These are phyloP conservation scores for Macrostomum lignano DNA, from an alignment of 1,140 invertebrate species.

Conservation along the genomic window DNA sequence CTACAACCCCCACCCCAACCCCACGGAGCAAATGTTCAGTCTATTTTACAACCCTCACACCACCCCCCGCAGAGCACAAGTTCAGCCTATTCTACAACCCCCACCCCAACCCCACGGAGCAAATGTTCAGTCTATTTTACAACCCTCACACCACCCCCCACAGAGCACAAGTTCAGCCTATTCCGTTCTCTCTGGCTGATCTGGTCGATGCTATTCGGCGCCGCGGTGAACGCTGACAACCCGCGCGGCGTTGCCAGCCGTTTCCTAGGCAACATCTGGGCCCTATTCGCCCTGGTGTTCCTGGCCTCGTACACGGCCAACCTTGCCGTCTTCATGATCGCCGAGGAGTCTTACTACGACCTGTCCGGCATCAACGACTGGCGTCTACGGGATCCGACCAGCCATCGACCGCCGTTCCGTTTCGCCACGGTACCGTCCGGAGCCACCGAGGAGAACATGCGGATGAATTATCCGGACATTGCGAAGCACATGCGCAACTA, in stretches of 20 bases:
- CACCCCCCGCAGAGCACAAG: no score
- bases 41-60: no score
- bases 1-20: no score
- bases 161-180: constrained; percentile 5
- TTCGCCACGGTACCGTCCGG: constrained; percentile 82
- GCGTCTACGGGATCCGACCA: not conserved
- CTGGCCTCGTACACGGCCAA: constrained; percentile 12
- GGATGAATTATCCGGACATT: constrained; percentile 47
- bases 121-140: no score
- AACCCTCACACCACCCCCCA: not conserved
- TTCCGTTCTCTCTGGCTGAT: constrained; percentile 74
- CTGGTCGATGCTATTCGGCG: constrained; percentile 79
- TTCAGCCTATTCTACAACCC: no score
- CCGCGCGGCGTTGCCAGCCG: constrained; percentile 57
- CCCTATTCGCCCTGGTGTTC: constrained; percentile 47
- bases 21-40: no score
- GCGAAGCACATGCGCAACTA: constrained; percentile 59
- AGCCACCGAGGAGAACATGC: constrained; percentile 68
- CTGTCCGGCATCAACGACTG: constrained; percentile 2
- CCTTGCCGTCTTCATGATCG: constrained; percentile 3
- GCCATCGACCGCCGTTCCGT: constrained; percentile 47
- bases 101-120: no score
- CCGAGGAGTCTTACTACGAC: constrained; percentile 1
- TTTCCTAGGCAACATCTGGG: constrained; percentile 83
- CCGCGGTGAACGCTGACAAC: constrained; percentile 68